Percentiles rank a stretch among this genome's conserved stretches.
phyloP scores from a whole-genome alignment of 2,797 vertebrate species.

The Chromis chromis region DNA sequence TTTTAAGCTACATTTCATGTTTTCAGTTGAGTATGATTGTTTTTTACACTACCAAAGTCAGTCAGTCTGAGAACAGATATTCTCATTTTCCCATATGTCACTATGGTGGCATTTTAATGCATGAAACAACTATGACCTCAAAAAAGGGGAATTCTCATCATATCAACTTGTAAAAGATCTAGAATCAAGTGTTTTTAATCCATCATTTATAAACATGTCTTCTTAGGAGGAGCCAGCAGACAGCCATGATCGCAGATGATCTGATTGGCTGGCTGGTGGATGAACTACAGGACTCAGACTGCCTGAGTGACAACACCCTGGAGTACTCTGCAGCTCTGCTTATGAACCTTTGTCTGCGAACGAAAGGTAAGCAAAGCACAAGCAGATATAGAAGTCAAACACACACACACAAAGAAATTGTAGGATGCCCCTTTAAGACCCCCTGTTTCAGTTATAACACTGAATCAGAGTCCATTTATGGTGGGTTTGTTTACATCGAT shows the following conservation, averaged over 20 bases:
- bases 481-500: neutral
- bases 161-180: too few species aligned
- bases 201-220: conserved; percentile 5
- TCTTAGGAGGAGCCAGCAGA: conserved; percentile 90
- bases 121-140: too few species aligned
- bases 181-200: neutral
- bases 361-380: conserved; percentile 83
- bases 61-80: too few species aligned
- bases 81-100: too few species aligned
- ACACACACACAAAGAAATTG: neutral
- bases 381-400: neutral
- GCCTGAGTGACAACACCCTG: conserved; percentile 92
- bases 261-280: conserved; percentile 93
- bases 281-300: conserved; percentile 90
- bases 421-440: neutral
- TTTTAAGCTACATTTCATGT: too few species aligned
- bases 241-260: conserved; percentile 90
- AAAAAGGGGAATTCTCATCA: too few species aligned
- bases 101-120: too few species aligned
- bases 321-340: conserved; percentile 92
- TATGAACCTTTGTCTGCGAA: conserved; percentile 95
- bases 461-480: neutral
- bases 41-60: too few species aligned
- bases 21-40: too few species aligned
- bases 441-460: neutral